Base-by-base conservation (phyloP, 2,797 vertebrate genomes). In the Sternotherus odoratus region DNA sequence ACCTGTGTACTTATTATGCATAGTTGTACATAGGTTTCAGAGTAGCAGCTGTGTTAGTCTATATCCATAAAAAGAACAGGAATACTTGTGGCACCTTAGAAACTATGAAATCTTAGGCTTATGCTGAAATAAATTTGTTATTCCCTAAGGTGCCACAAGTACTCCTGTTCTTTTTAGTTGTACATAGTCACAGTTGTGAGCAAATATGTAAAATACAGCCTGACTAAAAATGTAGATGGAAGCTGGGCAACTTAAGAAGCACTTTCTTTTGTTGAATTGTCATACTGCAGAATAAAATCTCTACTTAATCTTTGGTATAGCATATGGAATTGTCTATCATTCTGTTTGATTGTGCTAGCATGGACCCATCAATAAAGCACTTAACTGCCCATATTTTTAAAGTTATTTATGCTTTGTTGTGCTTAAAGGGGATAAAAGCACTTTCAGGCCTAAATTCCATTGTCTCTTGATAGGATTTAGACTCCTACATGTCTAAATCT, bases 271-370 rank as follows among this genome's bases (percentile, higher is more conserved):
- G 4, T 69, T 72, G 63, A 66, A n/a, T 54, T 50, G 50, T 50
- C 88, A 79, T 49, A 8, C 15, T 30, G 43, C 69, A 74, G 39
- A 74, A 74, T 46, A 74, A 8, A 0, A 8, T 60, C 87, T 60
- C 75, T 74, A 19, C 21, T 49, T 82, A 69, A 0, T 0, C 60
- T 69, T 79, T 79, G 5, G 2, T 6, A 3, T 80, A 26, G 21
- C 11, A 33, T 51, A 77, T 82, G 30, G 43, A 80, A 91, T 84
- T 87, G 87, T 48, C 11, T 82, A 0, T 75, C 82, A 6, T 89
- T 56, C 53, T 77, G 4, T 82, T 28, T 74, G 81, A 15, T 43
- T 80, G 8, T 36, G n/a, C 63, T 66, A 36, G 16, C 17, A 36
- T 66, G 10, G 6, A 2, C 6, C 12, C 15, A 77, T 66, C 49